These are phyloP conservation scores for Dorcus hopei DNA, from an alignment of 2,888 invertebrate species.

Conservation along the genomic window DNA sequence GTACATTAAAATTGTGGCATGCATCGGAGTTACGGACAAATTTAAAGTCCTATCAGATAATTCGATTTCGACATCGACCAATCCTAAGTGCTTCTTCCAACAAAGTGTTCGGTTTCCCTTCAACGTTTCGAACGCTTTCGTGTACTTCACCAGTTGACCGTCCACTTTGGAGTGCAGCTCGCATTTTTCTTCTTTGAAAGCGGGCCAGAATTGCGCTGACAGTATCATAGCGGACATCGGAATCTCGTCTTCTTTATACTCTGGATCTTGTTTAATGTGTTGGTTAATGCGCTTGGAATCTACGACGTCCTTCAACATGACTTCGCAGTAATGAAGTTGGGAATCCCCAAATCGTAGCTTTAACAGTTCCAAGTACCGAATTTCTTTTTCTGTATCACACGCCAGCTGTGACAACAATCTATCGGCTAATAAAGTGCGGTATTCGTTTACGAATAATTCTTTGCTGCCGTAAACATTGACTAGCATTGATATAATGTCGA, in stretches of 20 bases:
- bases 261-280: constrained; percentile 72
- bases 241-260: constrained; percentile 46
- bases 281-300: constrained; percentile 93
- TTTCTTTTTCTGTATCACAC: constrained; percentile 87
- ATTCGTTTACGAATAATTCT: constrained; percentile 97
- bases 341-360: constrained; percentile 94
- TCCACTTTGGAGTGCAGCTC: constrained; percentile 80
- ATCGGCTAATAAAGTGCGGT: constrained; percentile 90
- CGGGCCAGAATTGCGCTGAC: constrained; percentile 99
- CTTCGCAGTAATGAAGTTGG: constrained; percentile 95
- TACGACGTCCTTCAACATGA: constrained; percentile 96
- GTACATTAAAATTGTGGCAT: constrained; percentile 91
- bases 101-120: constrained; percentile 89
- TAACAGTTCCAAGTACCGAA: constrained; percentile 86
- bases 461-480: constrained; percentile 98
- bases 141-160: constrained; percentile 79
- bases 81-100: constrained; percentile 93
- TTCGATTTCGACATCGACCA: constrained; percentile 87
- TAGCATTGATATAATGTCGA: constrained; percentile 96
- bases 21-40: constrained; percentile 85
- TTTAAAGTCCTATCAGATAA: constrained; percentile 71
- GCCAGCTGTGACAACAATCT: constrained; percentile 77
- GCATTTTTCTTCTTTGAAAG: constrained; percentile 90
- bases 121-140: constrained; percentile 84
- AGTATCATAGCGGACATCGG: constrained; percentile 82